phyloP scores from a whole-genome alignment of 2,113 vertebrate genomes.

The Cepphus grylle region DNA sequence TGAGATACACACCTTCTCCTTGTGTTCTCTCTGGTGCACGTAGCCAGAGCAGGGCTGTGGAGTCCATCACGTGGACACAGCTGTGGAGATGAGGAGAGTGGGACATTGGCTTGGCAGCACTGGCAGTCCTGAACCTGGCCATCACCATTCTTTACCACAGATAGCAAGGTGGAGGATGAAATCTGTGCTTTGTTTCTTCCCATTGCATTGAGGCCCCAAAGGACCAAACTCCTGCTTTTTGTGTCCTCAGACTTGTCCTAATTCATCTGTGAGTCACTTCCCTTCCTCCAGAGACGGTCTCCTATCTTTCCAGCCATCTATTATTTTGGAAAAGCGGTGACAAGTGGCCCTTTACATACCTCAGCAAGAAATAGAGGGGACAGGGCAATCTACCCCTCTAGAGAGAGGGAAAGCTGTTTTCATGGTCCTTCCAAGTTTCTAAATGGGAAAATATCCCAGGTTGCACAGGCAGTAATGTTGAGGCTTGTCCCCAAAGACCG shows the following conservation, averaged over 20 bases:
- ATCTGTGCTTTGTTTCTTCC: neutral
- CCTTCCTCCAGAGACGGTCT: neutral
- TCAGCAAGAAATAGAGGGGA: accelerated
- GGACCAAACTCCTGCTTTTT: neutral
- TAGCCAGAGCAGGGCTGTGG: neutral
- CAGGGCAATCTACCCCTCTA: neutral
- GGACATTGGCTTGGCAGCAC: neutral
- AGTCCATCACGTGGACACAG: neutral
- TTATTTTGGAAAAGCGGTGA: neutral
- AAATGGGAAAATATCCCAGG: neutral
- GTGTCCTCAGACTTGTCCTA: neutral
- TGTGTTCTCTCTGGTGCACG: neutral
- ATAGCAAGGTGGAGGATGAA: neutral
- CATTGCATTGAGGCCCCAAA: neutral
- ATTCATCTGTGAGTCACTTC: neutral
- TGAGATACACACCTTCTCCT: neutral
- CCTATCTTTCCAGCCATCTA: neutral
- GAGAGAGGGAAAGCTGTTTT: neutral
- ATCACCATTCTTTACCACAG: neutral
- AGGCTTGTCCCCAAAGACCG: neutral
- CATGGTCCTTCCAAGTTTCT: neutral
- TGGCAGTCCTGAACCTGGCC: neutral
- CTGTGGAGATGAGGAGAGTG: neutral
- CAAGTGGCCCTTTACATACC: neutral
- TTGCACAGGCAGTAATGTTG: neutral